Percentiles rank a stretch among this genome's conserved stretches.
These are phyloP conservation scores for Dynastes hyllus DNA, from an alignment of 2,888 invertebrate genomes.

Conservation along the genomic window DNA sequence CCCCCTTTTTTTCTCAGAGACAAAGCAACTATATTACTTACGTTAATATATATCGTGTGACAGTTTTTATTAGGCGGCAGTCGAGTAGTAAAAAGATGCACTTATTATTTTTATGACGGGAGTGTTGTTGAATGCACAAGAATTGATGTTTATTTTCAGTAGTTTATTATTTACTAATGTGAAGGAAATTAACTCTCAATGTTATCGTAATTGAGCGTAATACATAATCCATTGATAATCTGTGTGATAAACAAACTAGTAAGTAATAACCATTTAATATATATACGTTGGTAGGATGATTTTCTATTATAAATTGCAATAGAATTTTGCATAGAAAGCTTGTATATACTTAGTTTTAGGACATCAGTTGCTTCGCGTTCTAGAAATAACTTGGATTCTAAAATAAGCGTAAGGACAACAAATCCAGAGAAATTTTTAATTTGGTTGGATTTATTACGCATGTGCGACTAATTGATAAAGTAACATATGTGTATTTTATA, in stretches of 20 bases:
- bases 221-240: neutral
- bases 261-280: no score
- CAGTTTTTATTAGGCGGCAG: slow-evolving; percentile 43
- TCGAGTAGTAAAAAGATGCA: slow-evolving; percentile 41
- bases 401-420: no score
- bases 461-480: no score
- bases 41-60: slow-evolving; percentile 40
- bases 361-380: no score
- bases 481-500: no score
- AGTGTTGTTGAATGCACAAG: slow-evolving; percentile 26
- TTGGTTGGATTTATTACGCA: no score
- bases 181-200: neutral
- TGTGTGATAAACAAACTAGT: neutral
- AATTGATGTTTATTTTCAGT: slow-evolving; percentile 8
- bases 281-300: no score
- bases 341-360: no score
- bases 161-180: slow-evolving; percentile 19
- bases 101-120: slow-evolving; percentile 44
- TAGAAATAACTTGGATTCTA: no score
- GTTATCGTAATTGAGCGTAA: neutral
- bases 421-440: no score
- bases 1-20: slow-evolving; percentile 18
- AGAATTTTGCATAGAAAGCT: no score
- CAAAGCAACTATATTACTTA: slow-evolving; percentile 35
- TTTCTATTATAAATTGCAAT: no score